phyloP scores from a whole-genome alignment of 1,140 invertebrate genomes.

The Carcinoscorpius rotundicauda region DNA sequence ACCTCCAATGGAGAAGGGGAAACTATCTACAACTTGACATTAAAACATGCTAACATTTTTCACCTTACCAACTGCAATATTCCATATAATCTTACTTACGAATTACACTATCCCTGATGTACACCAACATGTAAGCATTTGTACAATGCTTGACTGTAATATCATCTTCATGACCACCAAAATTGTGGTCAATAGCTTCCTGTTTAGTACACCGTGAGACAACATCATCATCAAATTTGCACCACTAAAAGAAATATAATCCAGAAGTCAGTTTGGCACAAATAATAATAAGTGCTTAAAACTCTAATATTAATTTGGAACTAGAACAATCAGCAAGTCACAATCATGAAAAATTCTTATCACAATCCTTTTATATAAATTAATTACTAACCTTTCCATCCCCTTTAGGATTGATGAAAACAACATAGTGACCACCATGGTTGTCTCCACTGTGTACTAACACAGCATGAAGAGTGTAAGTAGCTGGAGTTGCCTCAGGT shows the following conservation, averaged over 20 bases:
- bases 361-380: too few species aligned
- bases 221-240: conserved; percentile 99
- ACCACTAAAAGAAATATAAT: conserved; percentile 56
- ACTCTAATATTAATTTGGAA: too few species aligned
- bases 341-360: too few species aligned
- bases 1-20: too few species aligned
- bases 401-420: conserved; percentile 96
- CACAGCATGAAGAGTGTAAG: conserved; percentile 95
- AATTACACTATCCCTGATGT: conserved; percentile 59
- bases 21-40: too few species aligned
- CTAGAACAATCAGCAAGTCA: too few species aligned
- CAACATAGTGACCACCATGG: conserved; percentile 98
- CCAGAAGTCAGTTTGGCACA: too few species aligned
- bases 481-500: conserved; percentile 58
- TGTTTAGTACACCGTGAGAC: conserved; percentile 89
- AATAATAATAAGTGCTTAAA: too few species aligned
- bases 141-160: conserved; percentile 91
- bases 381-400: conserved; percentile 40
- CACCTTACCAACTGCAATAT: too few species aligned
- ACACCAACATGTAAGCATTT: conserved; percentile 99
- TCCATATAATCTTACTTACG: conserved; percentile 5
- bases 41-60: too few species aligned
- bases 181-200: conserved; percentile 97
- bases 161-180: conserved; percentile 85
- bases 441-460: conserved; percentile 99